A percentile compares a stretch with the other conserved stretches of the same genome.
phyloP scores from a whole-genome alignment of 2,888 invertebrate species.

The Conchocele bisecta region DNA sequence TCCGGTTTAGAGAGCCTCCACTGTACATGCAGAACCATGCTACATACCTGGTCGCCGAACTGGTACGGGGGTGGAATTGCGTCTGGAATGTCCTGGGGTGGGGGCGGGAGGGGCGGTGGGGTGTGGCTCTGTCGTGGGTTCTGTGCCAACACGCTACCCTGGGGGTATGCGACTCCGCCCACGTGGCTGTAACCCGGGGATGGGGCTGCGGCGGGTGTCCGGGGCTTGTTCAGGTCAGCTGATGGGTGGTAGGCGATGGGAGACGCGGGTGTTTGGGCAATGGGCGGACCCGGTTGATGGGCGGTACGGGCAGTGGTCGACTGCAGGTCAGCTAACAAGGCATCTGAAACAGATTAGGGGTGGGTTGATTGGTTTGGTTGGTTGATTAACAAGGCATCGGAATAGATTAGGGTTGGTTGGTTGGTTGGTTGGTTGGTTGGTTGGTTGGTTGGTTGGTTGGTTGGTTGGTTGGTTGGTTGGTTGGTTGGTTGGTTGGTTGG shows the following conservation, averaged over 20 bases:
- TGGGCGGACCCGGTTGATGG: too few species aligned
- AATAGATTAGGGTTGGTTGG: too few species aligned
- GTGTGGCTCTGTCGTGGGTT: constrained; percentile 54
- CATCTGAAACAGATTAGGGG: constrained; percentile 91
- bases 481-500: too few species aligned
- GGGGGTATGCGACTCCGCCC: too few species aligned
- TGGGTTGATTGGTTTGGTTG: too few species aligned
- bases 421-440: too few species aligned
- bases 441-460: too few species aligned
- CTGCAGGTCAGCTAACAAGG: constrained; percentile 96
- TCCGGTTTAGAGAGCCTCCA: too few species aligned
- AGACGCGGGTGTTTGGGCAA: too few species aligned
- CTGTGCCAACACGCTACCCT: neutral
- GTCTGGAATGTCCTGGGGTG: constrained; percentile 75
- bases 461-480: too few species aligned
- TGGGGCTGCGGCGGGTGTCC: constrained; percentile 26
- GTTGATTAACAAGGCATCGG: too few species aligned
- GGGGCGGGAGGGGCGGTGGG: constrained; percentile 79
- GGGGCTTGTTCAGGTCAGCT: constrained; percentile 14
- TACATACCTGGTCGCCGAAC: constrained; percentile 64
- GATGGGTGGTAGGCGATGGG: constrained; percentile 81
- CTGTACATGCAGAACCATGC: neutral
- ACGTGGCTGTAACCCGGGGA: neutral
- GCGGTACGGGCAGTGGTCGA: constrained; percentile 90
- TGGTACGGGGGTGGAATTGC: constrained; percentile 67